Percentiles rank a stretch among this genome's conserved stretches.
Conservation (phyloP, 2,797 vertebrate genomes). For the Propithecus deckenii region DNA sequence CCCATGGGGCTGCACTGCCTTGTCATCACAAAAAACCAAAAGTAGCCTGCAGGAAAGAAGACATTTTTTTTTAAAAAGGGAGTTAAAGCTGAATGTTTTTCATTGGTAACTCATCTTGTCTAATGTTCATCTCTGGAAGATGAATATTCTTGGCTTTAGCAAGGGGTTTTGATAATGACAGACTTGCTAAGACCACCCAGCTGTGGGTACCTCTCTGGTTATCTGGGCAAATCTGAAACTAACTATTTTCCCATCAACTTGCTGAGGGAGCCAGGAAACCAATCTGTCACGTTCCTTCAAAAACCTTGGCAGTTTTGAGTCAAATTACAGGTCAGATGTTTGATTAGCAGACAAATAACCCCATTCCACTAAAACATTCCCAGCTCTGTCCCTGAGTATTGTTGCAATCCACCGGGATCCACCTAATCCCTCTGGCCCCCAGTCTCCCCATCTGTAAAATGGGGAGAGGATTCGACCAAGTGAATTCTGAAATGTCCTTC, state of each 20-base stretch:
- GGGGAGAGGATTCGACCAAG: neutral
- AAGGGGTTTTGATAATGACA: neutral
- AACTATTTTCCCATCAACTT: neutral
- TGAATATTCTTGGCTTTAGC: neutral
- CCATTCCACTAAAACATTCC: neutral
- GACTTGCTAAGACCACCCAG: neutral
- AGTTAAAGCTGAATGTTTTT: neutral
- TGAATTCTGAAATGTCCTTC: neutral
- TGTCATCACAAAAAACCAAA: neutral
- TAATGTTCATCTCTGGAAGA: neutral
- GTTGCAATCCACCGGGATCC: neutral
- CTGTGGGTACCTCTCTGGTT: neutral
- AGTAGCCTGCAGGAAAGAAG: neutral
- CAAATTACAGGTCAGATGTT: neutral
- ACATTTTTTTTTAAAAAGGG: neutral
- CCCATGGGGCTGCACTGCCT: neutral
- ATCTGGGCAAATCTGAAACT: neutral
- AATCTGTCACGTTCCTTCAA: neutral
- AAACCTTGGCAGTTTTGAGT: neutral
- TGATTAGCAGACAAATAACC: neutral
- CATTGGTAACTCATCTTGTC: neutral
- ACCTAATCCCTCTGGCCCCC: neutral
- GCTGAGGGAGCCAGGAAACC: neutral
- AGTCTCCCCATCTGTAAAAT: neutral
- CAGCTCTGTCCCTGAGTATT: neutral